Percentiles rank a stretch among this genome's conserved stretches.
phyloP scores from a whole-genome alignment of 92 coral and sea anemone genomes.

The Actinostola sp. region DNA sequence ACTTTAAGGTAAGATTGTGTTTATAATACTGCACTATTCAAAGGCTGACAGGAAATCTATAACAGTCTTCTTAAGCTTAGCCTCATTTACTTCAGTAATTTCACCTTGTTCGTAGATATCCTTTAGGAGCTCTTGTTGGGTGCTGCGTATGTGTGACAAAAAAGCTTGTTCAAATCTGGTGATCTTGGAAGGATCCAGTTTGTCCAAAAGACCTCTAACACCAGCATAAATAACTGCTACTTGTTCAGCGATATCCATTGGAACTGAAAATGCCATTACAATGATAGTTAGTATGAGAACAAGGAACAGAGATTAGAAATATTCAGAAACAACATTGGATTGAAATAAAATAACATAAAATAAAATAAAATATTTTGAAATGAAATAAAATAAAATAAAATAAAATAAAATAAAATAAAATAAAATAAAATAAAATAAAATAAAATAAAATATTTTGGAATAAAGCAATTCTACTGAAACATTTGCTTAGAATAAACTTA shows the following conservation, averaged over 20 bases:
- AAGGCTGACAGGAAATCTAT: conserved; percentile 84
- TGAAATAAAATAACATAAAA: no score
- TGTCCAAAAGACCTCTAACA: conserved; percentile 97
- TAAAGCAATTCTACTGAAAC: no score
- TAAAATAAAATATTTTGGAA: no score
- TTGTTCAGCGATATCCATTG: conserved; percentile 99
- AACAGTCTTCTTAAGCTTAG: conserved; percentile 89
- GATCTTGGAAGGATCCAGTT: conserved; percentile 93
- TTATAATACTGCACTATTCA: conserved; percentile 56
- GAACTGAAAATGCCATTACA: conserved; percentile 58
- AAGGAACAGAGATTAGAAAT: no score
- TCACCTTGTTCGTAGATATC: conserved; percentile 89
- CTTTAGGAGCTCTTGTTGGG: conserved; percentile 88
- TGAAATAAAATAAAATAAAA: no score
- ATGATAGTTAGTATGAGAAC: background rate
- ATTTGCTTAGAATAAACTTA: no score
- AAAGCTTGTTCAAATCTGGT: conserved; percentile 95
- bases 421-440: no score
- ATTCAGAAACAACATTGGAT: no score
- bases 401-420: no score
- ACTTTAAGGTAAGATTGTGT: conserved; percentile 45
- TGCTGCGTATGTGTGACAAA: conserved; percentile 91
- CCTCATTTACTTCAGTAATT: conserved; percentile 92
- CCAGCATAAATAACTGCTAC: conserved; percentile 99
- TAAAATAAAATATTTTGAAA: no score